Percentiles rank a stretch among this genome's conserved stretches.
Conservation (phyloP, 2,113 vertebrate genomes). For the Poeciliopsis prolifica region DNA sequence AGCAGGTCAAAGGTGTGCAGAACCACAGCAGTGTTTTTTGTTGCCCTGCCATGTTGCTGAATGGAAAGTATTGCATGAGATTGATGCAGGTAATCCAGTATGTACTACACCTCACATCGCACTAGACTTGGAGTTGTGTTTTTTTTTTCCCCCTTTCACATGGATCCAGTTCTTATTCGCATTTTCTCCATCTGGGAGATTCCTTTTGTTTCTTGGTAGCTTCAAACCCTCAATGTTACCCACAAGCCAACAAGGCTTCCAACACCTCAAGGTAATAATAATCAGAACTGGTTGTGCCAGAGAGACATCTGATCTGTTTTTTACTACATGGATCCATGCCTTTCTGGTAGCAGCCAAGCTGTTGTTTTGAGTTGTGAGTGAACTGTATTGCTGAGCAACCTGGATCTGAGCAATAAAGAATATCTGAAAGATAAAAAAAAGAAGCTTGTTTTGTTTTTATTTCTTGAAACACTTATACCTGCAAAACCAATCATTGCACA, state of each 20-base stretch:
- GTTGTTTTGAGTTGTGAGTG: slow-evolving; percentile 80
- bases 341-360: slow-evolving; percentile 73
- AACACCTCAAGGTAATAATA: slow-evolving; percentile 60
- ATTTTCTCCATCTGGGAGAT: slow-evolving; percentile 72
- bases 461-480: slow-evolving; percentile 20
- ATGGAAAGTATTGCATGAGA: slow-evolving; percentile 71
- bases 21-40: slow-evolving; percentile 59
- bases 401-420: slow-evolving; percentile 85
- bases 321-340: slow-evolving; percentile 56
- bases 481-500: slow-evolving; percentile 3
- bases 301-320: slow-evolving; percentile 60
- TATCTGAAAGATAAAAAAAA: slow-evolving; percentile 74
- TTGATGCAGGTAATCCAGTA: slow-evolving; percentile 62
- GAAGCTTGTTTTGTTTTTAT: slow-evolving; percentile 8
- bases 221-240: slow-evolving; percentile 68
- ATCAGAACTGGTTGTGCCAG: slow-evolving; percentile 56
- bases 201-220: slow-evolving; percentile 65
- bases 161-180: slow-evolving; percentile 66
- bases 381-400: slow-evolving; percentile 83
- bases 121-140: slow-evolving; percentile 57
- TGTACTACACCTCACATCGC: slow-evolving; percentile 64
- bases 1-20: slow-evolving; percentile 51
- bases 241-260: slow-evolving; percentile 62
- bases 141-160: slow-evolving; percentile 34
- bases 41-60: slow-evolving; percentile 60